Evolutionary conservation across 2,113 vertebrate genomes (phyloP).

Genomic region (Misgurnus anguillicaudatus): DNA sequence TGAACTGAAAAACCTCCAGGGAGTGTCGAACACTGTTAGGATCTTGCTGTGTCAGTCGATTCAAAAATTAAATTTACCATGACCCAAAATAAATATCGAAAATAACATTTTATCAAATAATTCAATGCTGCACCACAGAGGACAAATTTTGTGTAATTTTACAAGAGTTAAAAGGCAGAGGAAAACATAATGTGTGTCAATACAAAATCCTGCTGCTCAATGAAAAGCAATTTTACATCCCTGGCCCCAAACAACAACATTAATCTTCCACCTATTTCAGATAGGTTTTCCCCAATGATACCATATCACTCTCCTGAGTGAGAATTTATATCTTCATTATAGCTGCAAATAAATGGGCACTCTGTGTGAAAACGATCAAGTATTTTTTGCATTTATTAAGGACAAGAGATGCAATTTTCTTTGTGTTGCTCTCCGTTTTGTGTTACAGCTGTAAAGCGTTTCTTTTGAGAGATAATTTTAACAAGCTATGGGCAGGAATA

Average conservation of each 20-base stretch:
- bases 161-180: conserved; percentile 6
- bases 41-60: conserved; percentile 20
- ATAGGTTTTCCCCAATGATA: conserved; percentile 82
- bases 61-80: conserved; percentile 30
- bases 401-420: conserved; percentile 77
- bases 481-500: background rate
- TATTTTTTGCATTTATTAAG: conserved; percentile 85
- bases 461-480: conserved; percentile 1
- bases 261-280: conserved; percentile 80
- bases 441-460: too few species aligned
- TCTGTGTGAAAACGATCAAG: conserved; percentile 77
- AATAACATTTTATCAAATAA: conserved; percentile 47
- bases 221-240: conserved; percentile 59
- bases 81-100: conserved; percentile 40
- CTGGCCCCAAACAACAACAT: conserved; percentile 74
- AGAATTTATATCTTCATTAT: conserved; percentile 85
- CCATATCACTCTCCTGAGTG: conserved; percentile 80
- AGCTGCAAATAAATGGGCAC: conserved; percentile 81
- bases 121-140: conserved; percentile 45
- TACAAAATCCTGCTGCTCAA: conserved; percentile 47
- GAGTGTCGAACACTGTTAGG: background rate
- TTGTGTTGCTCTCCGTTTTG: conserved; percentile 16
- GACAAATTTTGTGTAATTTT: conserved; percentile 33
- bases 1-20: background rate
- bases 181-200: conserved; percentile 48